Evolutionary conservation across 2,113 vertebrate genomes (phyloP).

Genomic region (Paraplagusia blochii): DNA sequence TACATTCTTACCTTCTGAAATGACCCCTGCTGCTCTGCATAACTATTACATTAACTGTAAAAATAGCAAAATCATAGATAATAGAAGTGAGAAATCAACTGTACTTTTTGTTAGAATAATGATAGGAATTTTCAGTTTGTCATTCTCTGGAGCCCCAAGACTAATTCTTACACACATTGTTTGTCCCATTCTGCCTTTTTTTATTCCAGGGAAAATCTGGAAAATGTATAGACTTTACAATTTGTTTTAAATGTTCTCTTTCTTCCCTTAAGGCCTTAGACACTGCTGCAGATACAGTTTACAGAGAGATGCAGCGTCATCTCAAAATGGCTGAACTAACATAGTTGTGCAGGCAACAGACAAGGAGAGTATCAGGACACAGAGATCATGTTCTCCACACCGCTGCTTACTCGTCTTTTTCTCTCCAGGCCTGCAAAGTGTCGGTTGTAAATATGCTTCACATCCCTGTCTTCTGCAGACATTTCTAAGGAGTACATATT

Average conservation of each 20-base stretch:
- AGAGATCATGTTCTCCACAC: slow-evolving; percentile 27
- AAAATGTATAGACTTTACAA: slow-evolving; percentile 37
- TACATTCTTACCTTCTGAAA: slow-evolving; percentile 25
- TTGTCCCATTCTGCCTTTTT: slow-evolving; percentile 23
- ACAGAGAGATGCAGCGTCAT: slow-evolving; percentile 44
- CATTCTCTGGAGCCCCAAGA: slow-evolving; percentile 4
- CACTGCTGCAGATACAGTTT: slow-evolving; percentile 43
- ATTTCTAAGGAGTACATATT: slow-evolving; percentile 7
- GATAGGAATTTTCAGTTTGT: not conserved
- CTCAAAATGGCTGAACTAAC: slow-evolving; percentile 41
- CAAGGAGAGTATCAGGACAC: slow-evolving; percentile 29
- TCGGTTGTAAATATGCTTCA: slow-evolving; percentile 31
- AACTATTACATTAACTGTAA: slow-evolving; percentile 19
- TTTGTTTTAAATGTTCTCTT: slow-evolving; percentile 24
- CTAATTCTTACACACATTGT: slow-evolving; percentile 12
- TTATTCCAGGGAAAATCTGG: slow-evolving; percentile 28
- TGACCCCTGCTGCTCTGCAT: slow-evolving; percentile 32
- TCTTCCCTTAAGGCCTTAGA: slow-evolving; percentile 60
- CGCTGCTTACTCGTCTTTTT: slow-evolving; percentile 32
- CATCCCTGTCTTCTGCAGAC: slow-evolving; percentile 11
- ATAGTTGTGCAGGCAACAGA: slow-evolving; percentile 26
- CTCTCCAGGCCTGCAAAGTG: slow-evolving; percentile 20
- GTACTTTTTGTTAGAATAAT: not conserved
- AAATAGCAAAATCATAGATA: slow-evolving; percentile 24
- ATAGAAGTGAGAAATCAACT: slow-evolving; percentile 10